Evolutionary conservation across 2,888 invertebrate species (phyloP), one percentile per base, ranked within the genome.

Genomic region (Leptarthrus brevirostris): DNA sequence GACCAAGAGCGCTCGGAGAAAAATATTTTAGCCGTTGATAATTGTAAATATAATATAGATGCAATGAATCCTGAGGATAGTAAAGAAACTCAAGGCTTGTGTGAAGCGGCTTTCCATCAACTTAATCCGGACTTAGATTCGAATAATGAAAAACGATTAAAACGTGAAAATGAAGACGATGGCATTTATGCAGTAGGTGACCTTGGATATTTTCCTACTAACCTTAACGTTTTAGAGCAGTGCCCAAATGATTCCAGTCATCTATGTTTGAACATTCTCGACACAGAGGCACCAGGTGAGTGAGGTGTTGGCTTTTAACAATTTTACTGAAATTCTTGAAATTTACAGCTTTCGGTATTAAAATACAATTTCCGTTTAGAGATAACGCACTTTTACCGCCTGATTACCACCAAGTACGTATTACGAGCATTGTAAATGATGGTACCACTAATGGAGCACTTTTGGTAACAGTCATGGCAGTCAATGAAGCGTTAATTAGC

Each of bases 331-430:
- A 16, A 4, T 44, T 47, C 2, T 20, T 22, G 5, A 58, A 34
- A 16, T 10, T 6, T 49, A 49, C 14, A 83, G 83, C 78, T 2
- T 81, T 79, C 61, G 79, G 74, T 47, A 78, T 83, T 2, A 81
- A 81, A 77, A 74, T 83, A 8, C 80, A 82, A 75, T 79, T 82
- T 64, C 81, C 83, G 4, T 83, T 83, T 54, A 75, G 79, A 2
- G 79, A 82, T 54, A 83, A 83, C 56, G 72, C 76, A 1, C 74
- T 81, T 5, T 53, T 80, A 2, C 61, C 74, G 5, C 34, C 34
- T 6, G 79, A 80, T 24, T 34, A 58, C 8, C 76, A 78, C 6
- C 79, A 76, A 22, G 79, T 81, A 1, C 81, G 81, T 49, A 80
- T 83, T 8, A 76, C 79, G 1, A 78, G 76, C 76, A 79, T 83